Base-by-base conservation (phyloP, 2,113 vertebrate genomes). In the Aepyceros melampus region DNA sequence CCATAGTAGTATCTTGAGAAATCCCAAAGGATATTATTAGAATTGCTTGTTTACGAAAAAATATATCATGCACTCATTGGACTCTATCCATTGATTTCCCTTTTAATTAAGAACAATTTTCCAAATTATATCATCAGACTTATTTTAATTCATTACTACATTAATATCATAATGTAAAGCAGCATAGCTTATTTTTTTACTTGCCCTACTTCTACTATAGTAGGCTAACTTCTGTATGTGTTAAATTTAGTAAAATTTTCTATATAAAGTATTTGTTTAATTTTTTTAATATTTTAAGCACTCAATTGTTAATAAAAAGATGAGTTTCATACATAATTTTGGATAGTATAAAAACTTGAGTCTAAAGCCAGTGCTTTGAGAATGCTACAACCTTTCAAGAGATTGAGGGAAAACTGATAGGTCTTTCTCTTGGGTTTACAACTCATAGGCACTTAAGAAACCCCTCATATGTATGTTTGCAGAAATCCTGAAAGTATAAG, bases 191-290 rank as follows among this genome's bases (percentile, higher is more conserved):
- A 76, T 62, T 82, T 95, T 85, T 85, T 96, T 85, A 84, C 51
- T 93, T 23, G 40, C 14, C 15, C 74, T 78, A 43, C 19, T 87
- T 87, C 31, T 15, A 29, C 8, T 10, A 23, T 17, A 86, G 9
- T 55, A 91, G 43, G 60, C 25, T 95, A 92, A 91, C 13, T 8
- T 85, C 16, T 67, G 17, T 49, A 17, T 78, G 5, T 86, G 17
- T 78, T 89, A 90, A 92, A 96, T 76, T 82, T 89, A 78, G 8
- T 94, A 83, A 83, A n/a, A 19, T 71, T 90, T 96, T 94, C 51
- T 85, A 64, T 49, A 3, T 51, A 91, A 88, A 49, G 45, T 49
- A 79, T 82, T 91, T 67, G 5, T 74, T 91, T 89, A 40, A 29
- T 74, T 45, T 71, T 67, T 95, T 89, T 25, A 81, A 21, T 43